These are phyloP conservation scores for Neoarius graeffei DNA, from an alignment of 2,113 vertebrate species.

Conservation along the genomic window DNA sequence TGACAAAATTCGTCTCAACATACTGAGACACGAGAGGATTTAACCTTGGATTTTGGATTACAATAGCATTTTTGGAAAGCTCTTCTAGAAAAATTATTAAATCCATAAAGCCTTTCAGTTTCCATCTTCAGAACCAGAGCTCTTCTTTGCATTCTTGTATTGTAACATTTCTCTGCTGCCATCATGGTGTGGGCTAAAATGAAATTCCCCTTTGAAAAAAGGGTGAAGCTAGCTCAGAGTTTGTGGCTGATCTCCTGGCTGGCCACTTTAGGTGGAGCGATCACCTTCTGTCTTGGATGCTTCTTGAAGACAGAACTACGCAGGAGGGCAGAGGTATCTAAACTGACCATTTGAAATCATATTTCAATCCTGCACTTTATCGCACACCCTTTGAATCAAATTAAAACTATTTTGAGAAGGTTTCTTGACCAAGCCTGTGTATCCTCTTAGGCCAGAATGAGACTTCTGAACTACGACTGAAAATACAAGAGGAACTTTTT, in stretches of 20 bases:
- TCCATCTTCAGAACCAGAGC: not conserved
- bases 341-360: not conserved
- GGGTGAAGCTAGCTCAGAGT: conserved; percentile 79
- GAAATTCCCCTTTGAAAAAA: conserved; percentile 79
- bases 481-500: not conserved
- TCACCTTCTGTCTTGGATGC: conserved; percentile 77
- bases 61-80: not conserved
- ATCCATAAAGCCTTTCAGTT: not conserved
- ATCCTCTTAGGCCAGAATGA: not conserved
- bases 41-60: conserved; percentile 33
- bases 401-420: not conserved
- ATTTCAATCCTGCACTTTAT: not conserved
- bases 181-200: conserved; percentile 80
- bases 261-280: conserved; percentile 71
- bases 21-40: conserved; percentile 18
- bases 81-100: not conserved
- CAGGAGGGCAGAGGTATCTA: conserved; percentile 75
- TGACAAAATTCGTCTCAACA: conserved; percentile 4
- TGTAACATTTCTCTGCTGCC: conserved; percentile 44
- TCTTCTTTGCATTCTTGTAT: conserved; percentile 14
- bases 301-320: conserved; percentile 80
- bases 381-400: not conserved
- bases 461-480: not conserved
- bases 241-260: conserved; percentile 82
- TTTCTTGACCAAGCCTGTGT: not conserved